Evolutionary conservation across 1,140 invertebrate genomes (phyloP).

Genomic region (Amyelois transitella): DNA sequence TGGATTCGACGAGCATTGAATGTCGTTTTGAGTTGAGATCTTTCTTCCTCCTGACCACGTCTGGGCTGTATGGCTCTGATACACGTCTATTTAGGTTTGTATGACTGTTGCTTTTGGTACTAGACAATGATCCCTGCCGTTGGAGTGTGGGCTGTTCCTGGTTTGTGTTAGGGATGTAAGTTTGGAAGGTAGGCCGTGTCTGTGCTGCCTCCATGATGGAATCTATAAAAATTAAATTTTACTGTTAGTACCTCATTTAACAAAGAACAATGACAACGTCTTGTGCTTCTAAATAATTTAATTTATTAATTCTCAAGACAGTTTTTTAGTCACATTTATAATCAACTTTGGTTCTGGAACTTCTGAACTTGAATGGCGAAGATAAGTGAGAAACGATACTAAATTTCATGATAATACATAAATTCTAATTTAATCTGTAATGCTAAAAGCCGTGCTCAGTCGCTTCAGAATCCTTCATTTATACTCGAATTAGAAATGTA

Average conservation of each 20-base stretch:
- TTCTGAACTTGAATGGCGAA: too few relatives aligned
- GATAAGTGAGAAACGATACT: too few relatives aligned
- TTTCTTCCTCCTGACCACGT: slow-evolving; percentile 52
- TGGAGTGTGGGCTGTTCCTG: slow-evolving; percentile 40
- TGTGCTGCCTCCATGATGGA: slow-evolving; percentile 81
- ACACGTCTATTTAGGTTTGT: slow-evolving; percentile 46
- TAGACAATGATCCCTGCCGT: slow-evolving; percentile 45
- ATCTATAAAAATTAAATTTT: slow-evolving; percentile 21
- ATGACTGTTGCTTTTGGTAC: slow-evolving; percentile 34
- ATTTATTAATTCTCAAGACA: too few relatives aligned
- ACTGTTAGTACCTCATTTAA: background rate
- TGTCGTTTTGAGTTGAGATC: slow-evolving; percentile 57
- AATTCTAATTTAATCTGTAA: too few relatives aligned
- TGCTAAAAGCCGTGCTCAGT: too few relatives aligned
- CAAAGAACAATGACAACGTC: background rate
- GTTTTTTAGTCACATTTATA: too few relatives aligned
- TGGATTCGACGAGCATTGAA: slow-evolving; percentile 62
- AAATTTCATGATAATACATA: too few relatives aligned
- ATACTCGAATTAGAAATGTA: too few relatives aligned
- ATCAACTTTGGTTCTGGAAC: too few relatives aligned
- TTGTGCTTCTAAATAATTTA: too few relatives aligned
- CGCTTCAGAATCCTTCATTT: too few relatives aligned
- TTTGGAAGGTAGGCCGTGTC: slow-evolving; percentile 68
- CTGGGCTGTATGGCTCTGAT: slow-evolving; percentile 61
- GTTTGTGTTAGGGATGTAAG: slow-evolving; percentile 54